phyloP scores from a whole-genome alignment of 2,797 vertebrate species.

The Falco naumanni region DNA sequence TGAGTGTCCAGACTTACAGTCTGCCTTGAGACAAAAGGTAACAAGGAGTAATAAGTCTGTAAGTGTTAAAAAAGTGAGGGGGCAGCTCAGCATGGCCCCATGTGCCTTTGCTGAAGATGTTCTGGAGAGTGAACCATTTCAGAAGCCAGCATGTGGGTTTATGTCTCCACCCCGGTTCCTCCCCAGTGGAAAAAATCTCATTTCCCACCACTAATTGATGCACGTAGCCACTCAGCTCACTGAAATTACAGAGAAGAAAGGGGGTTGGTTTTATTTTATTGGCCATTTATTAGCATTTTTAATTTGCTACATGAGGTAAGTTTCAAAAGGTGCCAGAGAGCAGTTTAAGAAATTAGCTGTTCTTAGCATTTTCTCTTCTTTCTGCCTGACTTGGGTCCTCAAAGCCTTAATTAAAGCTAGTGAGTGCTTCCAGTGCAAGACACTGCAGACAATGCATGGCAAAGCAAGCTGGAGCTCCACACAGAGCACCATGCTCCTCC shows the following conservation, averaged over 20 bases:
- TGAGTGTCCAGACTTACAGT: background rate
- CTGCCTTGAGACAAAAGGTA: background rate
- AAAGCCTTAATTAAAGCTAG: conserved; percentile 55
- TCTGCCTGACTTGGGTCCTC: conserved; percentile 38
- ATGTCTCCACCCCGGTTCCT: background rate
- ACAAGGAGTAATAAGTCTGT: background rate
- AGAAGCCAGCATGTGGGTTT: background rate
- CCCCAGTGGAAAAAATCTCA: conserved; percentile 8
- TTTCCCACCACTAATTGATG: conserved; percentile 53
- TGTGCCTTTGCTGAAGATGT: background rate
- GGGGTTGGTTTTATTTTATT: background rate
- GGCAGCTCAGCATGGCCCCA: background rate
- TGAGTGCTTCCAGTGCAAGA: background rate
- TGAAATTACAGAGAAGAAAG: conserved; percentile 54
- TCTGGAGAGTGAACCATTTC: background rate
- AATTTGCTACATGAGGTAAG: conserved; percentile 72
- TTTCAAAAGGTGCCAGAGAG: conserved; percentile 68
- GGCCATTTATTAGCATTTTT: conserved; percentile 67
- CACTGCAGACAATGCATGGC: accelerated
- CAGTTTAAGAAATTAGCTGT: conserved; percentile 70
- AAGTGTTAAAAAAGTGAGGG: background rate
- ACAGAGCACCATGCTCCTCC: background rate
- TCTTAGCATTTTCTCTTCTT: conserved; percentile 53
- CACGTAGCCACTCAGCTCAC: conserved; percentile 24
- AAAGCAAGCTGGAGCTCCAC: background rate